phyloP scores from a whole-genome alignment of 1,140 invertebrate genomes.

The Bombus ignitus region DNA sequence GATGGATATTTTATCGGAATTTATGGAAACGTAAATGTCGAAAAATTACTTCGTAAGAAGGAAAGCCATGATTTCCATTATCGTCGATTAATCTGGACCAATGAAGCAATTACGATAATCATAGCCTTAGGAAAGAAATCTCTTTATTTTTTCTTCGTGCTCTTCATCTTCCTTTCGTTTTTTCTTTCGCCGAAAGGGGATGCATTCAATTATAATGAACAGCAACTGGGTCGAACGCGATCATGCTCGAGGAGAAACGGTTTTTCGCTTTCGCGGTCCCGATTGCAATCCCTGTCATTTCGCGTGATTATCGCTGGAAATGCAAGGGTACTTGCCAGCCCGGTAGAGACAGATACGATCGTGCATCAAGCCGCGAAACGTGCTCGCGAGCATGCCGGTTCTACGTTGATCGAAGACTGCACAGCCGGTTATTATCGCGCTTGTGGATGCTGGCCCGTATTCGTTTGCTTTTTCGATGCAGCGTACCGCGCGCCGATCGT shows the following conservation, averaged over 20 bases:
- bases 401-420: background rate
- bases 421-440: slow-evolving; percentile 26
- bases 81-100: background rate
- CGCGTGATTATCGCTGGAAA: slow-evolving; percentile 42
- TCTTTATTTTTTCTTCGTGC: background rate
- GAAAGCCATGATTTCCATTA: background rate
- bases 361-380: slow-evolving; percentile 2
- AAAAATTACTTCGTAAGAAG: too few relatives aligned
- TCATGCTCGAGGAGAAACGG: slow-evolving; percentile 14
- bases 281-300: slow-evolving; percentile 37
- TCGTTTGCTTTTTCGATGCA: slow-evolving; percentile 21
- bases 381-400: slow-evolving; percentile 4
- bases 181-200: background rate
- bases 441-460: slow-evolving; percentile 16
- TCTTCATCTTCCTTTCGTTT: background rate
- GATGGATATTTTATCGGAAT: background rate
- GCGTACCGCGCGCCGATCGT: slow-evolving; percentile 1
- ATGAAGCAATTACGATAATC: background rate
- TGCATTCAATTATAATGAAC: slow-evolving; percentile 1
- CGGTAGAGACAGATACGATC: slow-evolving; percentile 22
- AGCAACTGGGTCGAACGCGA: slow-evolving; percentile 8
- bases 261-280: slow-evolving; percentile 33
- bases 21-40: background rate
- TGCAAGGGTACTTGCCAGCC: background rate
- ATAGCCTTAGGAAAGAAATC: background rate